Percentiles rank a stretch among this genome's conserved stretches.
Conservation (phyloP, 2,797 vertebrate genomes). For the Esox lucius region DNA sequence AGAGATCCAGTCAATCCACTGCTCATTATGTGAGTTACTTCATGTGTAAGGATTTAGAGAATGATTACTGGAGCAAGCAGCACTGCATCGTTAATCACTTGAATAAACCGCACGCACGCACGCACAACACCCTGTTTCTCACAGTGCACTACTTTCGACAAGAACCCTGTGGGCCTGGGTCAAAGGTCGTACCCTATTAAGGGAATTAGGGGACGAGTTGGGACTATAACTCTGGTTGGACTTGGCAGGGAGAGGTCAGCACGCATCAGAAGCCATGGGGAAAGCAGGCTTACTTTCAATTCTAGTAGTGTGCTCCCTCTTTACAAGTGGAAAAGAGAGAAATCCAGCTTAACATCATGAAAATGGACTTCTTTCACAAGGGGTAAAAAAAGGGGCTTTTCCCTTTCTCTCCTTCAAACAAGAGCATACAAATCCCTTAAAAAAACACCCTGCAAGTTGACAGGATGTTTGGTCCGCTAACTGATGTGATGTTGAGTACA, state of each 20-base stretch:
- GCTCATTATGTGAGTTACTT: constrained; percentile 6
- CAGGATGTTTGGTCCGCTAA: not conserved
- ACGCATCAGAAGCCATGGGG: not conserved
- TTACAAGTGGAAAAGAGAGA: not conserved
- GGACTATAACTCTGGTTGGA: not conserved
- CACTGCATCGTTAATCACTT: not conserved
- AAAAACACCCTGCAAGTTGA: not conserved
- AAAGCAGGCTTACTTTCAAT: not conserved
- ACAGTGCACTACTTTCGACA: not conserved
- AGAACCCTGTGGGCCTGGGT: not conserved
- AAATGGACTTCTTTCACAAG: no score
- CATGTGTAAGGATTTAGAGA: constrained; percentile 6
- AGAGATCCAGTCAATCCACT: not conserved
- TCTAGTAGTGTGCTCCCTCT: not conserved
- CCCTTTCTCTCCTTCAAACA: no score
- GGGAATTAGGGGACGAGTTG: not conserved
- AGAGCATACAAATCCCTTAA: not conserved
- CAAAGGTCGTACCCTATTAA: not conserved
- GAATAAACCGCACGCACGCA: not conserved
- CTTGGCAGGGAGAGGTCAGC: not conserved
- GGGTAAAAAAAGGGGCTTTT: no score
- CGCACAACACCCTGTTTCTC: not conserved
- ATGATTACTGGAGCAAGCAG: not conserved
- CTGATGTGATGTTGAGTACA: not conserved
- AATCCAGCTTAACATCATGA: not conserved